A percentile compares a stretch with the other conserved stretches of the same genome.
Evolutionary conservation across 2,113 vertebrate genomes (phyloP).

Genomic region (Tragelaphus scriptus): DNA sequence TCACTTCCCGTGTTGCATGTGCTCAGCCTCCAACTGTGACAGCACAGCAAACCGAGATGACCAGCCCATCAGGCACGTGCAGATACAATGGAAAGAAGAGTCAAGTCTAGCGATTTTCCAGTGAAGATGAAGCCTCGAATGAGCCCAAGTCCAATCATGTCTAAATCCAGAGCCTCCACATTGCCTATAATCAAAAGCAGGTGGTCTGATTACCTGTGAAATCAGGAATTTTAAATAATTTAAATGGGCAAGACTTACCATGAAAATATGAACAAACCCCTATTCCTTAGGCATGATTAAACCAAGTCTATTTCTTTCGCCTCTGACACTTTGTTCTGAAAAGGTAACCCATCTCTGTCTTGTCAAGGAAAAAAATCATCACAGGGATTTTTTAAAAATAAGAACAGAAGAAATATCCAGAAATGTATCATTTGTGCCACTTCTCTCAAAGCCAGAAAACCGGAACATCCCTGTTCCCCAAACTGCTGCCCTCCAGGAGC

Average conservation of each 20-base stretch:
- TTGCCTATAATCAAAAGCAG: background rate
- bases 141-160: background rate
- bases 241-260: background rate
- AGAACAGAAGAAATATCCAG: background rate
- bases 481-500: background rate
- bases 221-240: background rate
- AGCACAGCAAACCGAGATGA: background rate
- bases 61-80: rapidly evolving
- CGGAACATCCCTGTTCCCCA: background rate
- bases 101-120: background rate
- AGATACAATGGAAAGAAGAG: background rate
- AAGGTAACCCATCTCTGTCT: background rate
- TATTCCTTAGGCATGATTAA: background rate
- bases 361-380: background rate
- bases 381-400: background rate
- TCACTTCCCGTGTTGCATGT: conserved; percentile 10
- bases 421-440: background rate
- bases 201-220: background rate
- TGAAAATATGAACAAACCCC: background rate
- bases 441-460: background rate
- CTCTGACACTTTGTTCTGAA: background rate
- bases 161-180: background rate
- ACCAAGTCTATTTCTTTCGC: background rate
- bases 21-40: background rate
- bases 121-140: background rate